A percentile compares a stretch with the other conserved stretches of the same genome.
Conservation (phyloP, 2,797 vertebrate species). For the Siniperca undulata region DNA sequence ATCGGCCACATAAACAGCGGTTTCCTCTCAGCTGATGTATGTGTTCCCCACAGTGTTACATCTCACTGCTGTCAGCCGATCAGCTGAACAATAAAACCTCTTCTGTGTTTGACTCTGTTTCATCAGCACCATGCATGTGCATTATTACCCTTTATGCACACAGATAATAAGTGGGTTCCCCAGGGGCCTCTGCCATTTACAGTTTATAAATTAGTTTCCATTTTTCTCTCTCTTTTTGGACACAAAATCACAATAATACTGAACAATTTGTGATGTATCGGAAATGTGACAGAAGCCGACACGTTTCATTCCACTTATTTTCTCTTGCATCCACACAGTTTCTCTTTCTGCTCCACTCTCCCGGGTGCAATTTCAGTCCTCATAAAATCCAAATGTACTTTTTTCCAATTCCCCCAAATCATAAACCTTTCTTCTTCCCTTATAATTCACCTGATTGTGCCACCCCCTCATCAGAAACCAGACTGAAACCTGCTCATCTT, state of each 20-base stretch:
- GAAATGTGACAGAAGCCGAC: background rate
- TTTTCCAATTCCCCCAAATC: slow-evolving; percentile 17
- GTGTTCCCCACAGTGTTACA: background rate
- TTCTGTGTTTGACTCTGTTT: slow-evolving; percentile 4
- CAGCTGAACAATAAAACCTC: slow-evolving; percentile 2
- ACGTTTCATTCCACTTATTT: background rate
- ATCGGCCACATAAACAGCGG: too few species aligned
- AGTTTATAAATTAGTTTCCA: background rate
- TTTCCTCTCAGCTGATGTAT: too few species aligned
- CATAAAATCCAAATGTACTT: slow-evolving; percentile 38
- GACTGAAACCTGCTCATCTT: background rate
- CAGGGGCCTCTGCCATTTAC: slow-evolving; percentile 10
- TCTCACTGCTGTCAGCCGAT: background rate
- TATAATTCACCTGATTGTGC: background rate
- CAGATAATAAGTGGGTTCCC: background rate
- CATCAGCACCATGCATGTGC: background rate
- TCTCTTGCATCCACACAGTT: background rate
- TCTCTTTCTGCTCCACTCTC: background rate
- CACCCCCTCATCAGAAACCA: background rate
- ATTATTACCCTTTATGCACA: background rate
- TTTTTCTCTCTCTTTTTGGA: background rate
- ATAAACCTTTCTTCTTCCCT: slow-evolving; percentile 16
- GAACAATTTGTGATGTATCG: background rate
- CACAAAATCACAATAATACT: background rate
- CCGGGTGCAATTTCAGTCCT: slow-evolving; percentile 14